A percentile compares a stretch with the other conserved stretches of the same genome.
Conservation (phyloP, 1,140 invertebrate genomes). For the Drosophila equinoxialis region DNA sequence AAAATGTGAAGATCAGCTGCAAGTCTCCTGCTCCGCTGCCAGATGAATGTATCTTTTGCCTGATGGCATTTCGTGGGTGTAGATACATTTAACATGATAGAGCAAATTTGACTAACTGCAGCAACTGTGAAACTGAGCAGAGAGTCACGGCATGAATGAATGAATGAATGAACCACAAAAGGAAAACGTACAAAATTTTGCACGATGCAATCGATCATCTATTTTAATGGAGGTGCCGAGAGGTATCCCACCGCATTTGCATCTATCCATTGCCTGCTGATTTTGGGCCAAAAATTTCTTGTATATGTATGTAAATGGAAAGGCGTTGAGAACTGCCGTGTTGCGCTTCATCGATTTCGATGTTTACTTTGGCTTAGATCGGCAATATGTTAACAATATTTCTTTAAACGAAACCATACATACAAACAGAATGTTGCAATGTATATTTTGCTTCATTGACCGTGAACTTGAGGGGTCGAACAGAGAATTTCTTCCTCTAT, state of each 20-base stretch:
- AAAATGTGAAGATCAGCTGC: slow-evolving; percentile 47
- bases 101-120: slow-evolving; percentile 24
- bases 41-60: slow-evolving; percentile 32
- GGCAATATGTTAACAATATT: slow-evolving; percentile 24
- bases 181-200: slow-evolving; percentile 19
- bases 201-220: slow-evolving; percentile 63
- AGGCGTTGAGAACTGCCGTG: slow-evolving; percentile 24
- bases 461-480: slow-evolving; percentile 60
- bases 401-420: background rate
- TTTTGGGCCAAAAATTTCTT: slow-evolving; percentile 15
- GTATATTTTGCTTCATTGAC: slow-evolving; percentile 57
- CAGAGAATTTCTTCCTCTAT: slow-evolving; percentile 2
- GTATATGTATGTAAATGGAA: slow-evolving; percentile 28
- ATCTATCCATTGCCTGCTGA: background rate
- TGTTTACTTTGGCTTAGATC: slow-evolving; percentile 46
- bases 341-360: slow-evolving; percentile 19
- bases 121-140: slow-evolving; percentile 38
- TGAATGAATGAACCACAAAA: slow-evolving; percentile 17
- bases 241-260: background rate
- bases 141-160: slow-evolving; percentile 52
- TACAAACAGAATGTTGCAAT: slow-evolving; percentile 27
- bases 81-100: slow-evolving; percentile 67
- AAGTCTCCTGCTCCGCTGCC: slow-evolving; percentile 54
- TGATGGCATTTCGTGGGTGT: slow-evolving; percentile 71
- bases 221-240: slow-evolving; percentile 13